Evolutionary conservation across 1,140 invertebrate species (phyloP), one percentile per base, ranked within the genome.

Genomic region (Drosophila prosaltans): DNA sequence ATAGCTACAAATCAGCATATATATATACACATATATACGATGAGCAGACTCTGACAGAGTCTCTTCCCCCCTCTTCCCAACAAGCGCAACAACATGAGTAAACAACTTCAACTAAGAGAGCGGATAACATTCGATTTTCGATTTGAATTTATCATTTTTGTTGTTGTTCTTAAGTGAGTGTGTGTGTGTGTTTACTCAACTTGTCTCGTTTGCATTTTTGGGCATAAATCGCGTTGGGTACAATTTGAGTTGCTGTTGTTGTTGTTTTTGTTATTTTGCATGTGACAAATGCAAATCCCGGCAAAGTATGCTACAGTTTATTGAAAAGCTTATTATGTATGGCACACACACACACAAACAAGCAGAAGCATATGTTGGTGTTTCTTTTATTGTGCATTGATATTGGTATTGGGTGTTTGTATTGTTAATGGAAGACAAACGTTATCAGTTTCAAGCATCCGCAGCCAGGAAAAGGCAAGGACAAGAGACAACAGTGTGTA

Each of bases 401-500:
- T 74, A 54, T 43, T 57, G n/a, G 59, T 58, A 41, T 75, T 40
- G 21, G 30, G 8, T 78, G 67, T 78, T 82, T 82, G 68, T 75
- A 57, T 72, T 82, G 80, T 70, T 78, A 75, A 82, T 82, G 80
- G 80, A 72, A 79, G 80, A 82, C 75, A 82, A 78, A 68, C 68
- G 80, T 75, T 82, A 78, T 79, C 80, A 61, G 64, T 69, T 78
- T 59, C 45, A 55, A 77, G 70, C 66, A 81, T 48, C 63, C 60
- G 48, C 43, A 40, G 62, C 58, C 61, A 40, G 39, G 32, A 36
- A 36, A 69, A 74, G 70, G 61, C 62, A 69, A 54, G 57, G n/a
- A 39, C 58, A 32, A 68, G 43, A 32, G 21, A 51, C 21, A 79
- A 69, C 70, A 65, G 32, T 36, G 32, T 16, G 16, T 16, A 76